Base-by-base conservation (phyloP, 2,797 vertebrate species). In the Xenentodon cancila region DNA sequence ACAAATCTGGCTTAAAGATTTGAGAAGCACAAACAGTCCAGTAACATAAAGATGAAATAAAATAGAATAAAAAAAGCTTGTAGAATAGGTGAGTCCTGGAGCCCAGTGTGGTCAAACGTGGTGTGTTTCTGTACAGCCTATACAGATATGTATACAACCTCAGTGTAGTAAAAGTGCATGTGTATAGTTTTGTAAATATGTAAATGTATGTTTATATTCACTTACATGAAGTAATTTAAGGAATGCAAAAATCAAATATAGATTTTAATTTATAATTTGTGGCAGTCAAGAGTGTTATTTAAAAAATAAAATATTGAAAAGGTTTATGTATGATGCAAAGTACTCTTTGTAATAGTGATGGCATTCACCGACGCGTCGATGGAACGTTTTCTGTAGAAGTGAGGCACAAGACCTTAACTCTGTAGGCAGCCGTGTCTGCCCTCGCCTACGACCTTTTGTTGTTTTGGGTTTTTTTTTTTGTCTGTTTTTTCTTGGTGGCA, bases 211-310 rank as follows among this genome's bases (percentile, higher is more conserved):
- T 93, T 90, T 93, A 91, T 94, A 92, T 90, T 80, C 56, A 86
- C 91, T 88, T 90, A 90, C 83, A 88, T 91, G 73, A 91, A 91
- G 88, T 93, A 92, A 93, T 92, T 93, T 89, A 92, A 92, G 87
- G 89, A 91, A 92, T 93, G 91, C 89, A 88, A 84, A 91, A 89
- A 89, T 92, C 89, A 79, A 91, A 90, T 87, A 92, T 91, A 92
- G 88, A 90, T 89, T 92, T 90, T 93, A 91, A 93, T 92, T 94
- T 94, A 91, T 92, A 91, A 88, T 79, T 85, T 88, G 90, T 91
- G 89, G 88, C 89, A 87, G 88, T 82, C 63, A 59, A 91, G 86
- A 88, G 87, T 89, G 86, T 91, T 92, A 92, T 93, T 93, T 92
- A 92, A 93, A 88, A 88, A 88, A 63, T 84, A 53, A 84, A 87